phyloP scores from a whole-genome alignment of 1,140 invertebrate species.

The Drosophila baimaii region DNA sequence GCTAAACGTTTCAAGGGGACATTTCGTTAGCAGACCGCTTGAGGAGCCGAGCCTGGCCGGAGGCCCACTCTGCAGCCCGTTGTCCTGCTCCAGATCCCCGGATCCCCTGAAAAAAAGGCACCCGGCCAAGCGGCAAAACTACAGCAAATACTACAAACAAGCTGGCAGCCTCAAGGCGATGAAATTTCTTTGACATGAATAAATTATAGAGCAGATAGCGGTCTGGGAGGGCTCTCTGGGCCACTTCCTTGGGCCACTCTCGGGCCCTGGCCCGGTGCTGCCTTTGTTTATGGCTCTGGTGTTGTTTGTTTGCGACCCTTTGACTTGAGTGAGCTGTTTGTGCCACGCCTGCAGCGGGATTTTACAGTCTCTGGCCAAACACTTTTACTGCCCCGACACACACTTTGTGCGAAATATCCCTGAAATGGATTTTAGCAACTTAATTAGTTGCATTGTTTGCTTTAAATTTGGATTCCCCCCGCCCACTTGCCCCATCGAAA shows the following conservation, averaged over 20 bases:
- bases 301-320: constrained; percentile 40
- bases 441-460: constrained; percentile 51
- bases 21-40: constrained; percentile 63
- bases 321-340: constrained; percentile 43
- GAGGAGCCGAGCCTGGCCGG: constrained; percentile 9
- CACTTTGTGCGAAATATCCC: background rate
- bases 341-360: constrained; percentile 26
- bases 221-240: constrained; percentile 11
- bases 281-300: constrained; percentile 30
- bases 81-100: background rate
- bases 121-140: constrained; percentile 61
- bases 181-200: constrained; percentile 79
- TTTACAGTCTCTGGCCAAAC: constrained; percentile 30
- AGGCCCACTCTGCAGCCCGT: background rate
- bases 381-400: background rate
- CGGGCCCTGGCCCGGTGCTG: background rate
- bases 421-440: constrained; percentile 28
- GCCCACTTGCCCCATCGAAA: constrained; percentile 2
- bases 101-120: constrained; percentile 28
- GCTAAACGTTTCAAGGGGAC: constrained; percentile 67
- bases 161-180: constrained; percentile 64
- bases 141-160: constrained; percentile 55
- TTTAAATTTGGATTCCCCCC: constrained; percentile 22
- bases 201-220: constrained; percentile 61
- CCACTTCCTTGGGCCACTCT: constrained; percentile 30